phyloP scores from a whole-genome alignment of 2,797 vertebrate genomes.

The Arrhamphus sclerolepis region DNA sequence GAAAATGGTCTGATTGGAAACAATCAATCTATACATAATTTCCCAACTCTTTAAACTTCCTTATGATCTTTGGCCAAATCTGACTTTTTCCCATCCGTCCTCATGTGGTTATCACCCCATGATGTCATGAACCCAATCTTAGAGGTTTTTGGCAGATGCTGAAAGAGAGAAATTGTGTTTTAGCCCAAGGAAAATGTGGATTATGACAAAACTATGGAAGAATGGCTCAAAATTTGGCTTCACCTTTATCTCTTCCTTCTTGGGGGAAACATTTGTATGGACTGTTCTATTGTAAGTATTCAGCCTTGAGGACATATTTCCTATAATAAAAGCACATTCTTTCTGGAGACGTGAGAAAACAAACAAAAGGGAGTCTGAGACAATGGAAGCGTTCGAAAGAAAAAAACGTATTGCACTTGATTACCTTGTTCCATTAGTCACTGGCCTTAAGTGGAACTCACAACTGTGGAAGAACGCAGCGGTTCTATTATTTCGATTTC shows the following conservation, averaged over 20 bases:
- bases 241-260: constrained; percentile 45
- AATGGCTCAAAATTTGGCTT: constrained; percentile 64
- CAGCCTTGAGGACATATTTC: constrained; percentile 34
- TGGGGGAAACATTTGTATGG: constrained; percentile 34
- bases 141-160: constrained; percentile 63
- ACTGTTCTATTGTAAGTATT: constrained; percentile 51
- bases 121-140: constrained; percentile 70
- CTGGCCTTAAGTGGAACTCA: constrained; percentile 39
- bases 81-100: constrained; percentile 47
- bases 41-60: constrained; percentile 62
- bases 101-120: constrained; percentile 63
- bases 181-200: constrained; percentile 64
- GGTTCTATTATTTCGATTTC: constrained; percentile 14
- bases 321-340: constrained; percentile 46
- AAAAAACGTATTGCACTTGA: constrained; percentile 26
- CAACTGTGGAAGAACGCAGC: constrained; percentile 38
- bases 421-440: constrained; percentile 62
- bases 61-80: constrained; percentile 60
- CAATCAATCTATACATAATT: constrained; percentile 48
- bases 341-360: constrained; percentile 49
- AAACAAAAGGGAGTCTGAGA: constrained; percentile 51
- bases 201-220: constrained; percentile 62
- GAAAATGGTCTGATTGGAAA: constrained; percentile 54
- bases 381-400: constrained; percentile 46
- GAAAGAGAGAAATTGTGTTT: constrained; percentile 43